Conservation (phyloP, 2,888 invertebrate species). For the Hemicrepidius hirtus region DNA sequence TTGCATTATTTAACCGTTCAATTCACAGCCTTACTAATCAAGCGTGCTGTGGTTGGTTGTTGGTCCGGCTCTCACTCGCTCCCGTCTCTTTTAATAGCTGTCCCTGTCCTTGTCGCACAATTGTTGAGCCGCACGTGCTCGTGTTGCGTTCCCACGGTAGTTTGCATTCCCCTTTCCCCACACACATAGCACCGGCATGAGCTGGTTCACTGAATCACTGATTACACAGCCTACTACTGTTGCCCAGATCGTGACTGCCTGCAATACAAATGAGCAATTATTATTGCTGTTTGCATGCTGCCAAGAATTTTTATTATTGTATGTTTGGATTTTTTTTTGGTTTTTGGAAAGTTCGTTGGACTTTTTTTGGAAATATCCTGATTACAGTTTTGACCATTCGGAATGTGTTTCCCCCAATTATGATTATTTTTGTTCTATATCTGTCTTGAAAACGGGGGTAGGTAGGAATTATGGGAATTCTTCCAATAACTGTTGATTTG, state of each 20-base stretch:
- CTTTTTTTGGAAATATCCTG: neutral
- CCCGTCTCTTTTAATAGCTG: constrained; percentile 13
- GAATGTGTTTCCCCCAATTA: no score
- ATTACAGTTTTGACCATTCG: no score
- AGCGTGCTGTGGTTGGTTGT: constrained; percentile 27
- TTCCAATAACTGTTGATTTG: neutral
- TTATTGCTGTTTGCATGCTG: constrained; percentile 26
- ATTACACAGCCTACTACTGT: constrained; percentile 53
- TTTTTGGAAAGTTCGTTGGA: constrained; percentile 5
- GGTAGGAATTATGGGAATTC: neutral
- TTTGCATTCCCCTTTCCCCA: constrained; percentile 66
- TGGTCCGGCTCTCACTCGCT: constrained; percentile 17
- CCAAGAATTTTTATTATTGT: constrained; percentile 20
- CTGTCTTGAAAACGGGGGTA: no score
- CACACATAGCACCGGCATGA: constrained; percentile 66
- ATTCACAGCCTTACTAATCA: constrained; percentile 37
- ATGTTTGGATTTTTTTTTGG: neutral
- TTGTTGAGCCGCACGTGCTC: constrained; percentile 70
- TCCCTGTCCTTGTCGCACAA: constrained; percentile 42
- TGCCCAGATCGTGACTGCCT: constrained; percentile 44
- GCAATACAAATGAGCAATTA: constrained; percentile 49
- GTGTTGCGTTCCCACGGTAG: constrained; percentile 72
- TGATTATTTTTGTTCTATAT: no score
- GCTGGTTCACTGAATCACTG: constrained; percentile 54
- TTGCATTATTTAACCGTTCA: constrained; percentile 36